A percentile compares a stretch with the other conserved stretches of the same genome.
Conservation (phyloP, 1,140 invertebrate species). For the Cotesia glomerata region DNA sequence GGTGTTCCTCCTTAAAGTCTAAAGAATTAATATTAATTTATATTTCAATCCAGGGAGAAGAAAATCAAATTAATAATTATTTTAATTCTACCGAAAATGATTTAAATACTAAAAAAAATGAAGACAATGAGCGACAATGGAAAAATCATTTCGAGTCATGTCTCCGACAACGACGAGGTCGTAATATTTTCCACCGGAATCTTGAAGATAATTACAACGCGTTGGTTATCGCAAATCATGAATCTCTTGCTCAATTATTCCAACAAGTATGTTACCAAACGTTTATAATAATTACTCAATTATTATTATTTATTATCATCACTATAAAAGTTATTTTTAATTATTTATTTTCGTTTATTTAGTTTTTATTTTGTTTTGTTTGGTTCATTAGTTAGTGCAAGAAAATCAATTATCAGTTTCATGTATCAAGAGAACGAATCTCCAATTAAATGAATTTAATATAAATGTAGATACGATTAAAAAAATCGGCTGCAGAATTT, state of each 20-base stretch:
- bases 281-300: too few relatives aligned
- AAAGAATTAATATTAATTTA: too few relatives aligned
- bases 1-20: too few relatives aligned
- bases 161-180: conserved; percentile 74
- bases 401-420: conserved; percentile 74
- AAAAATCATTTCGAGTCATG: conserved; percentile 57
- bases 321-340: not conserved
- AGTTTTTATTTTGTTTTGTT: not conserved
- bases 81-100: too few relatives aligned
- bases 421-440: conserved; percentile 73
- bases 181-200: conserved; percentile 80
- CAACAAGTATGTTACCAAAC: conserved; percentile 70
- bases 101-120: not conserved
- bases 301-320: not conserved
- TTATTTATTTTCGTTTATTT: not conserved
- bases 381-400: conserved; percentile 54
- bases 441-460: conserved; percentile 73
- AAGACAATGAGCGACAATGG: too few relatives aligned
- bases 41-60: too few relatives aligned
- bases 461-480: conserved; percentile 66
- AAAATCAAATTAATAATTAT: too few relatives aligned
- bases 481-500: conserved; percentile 72
- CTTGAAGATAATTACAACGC: conserved; percentile 88
- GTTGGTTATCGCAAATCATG: conserved; percentile 86
- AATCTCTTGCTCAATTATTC: conserved; percentile 82